phyloP scores from a whole-genome alignment of 2,113 vertebrate species.

The Periophthalmus modestus region DNA sequence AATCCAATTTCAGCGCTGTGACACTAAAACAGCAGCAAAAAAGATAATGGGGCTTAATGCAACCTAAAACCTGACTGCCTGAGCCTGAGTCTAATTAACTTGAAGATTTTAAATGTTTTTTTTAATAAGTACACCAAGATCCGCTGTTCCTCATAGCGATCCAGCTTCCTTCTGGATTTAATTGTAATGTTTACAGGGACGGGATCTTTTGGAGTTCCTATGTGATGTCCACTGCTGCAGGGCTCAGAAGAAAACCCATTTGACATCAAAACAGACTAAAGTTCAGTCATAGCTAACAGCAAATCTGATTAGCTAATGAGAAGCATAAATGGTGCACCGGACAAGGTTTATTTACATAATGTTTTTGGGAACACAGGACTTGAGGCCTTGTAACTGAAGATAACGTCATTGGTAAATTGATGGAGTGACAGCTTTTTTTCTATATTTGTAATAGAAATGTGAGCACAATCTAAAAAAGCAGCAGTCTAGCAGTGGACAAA shows the following conservation, averaged over 20 bases:
- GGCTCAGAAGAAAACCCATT: not conserved
- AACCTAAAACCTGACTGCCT: constrained; percentile 56
- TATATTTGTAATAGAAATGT: too few relatives aligned
- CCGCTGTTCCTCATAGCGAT: not conserved
- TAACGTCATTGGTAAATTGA: too few relatives aligned
- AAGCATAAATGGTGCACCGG: not conserved
- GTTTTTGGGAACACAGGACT: not conserved
- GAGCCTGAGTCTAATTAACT: constrained; percentile 55
- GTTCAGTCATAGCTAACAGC: not conserved
- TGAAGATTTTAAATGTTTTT: constrained; percentile 4
- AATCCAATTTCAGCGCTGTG: constrained; percentile 61
- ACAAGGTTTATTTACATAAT: not conserved
- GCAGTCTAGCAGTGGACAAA: too few relatives aligned
- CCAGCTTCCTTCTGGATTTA: not conserved
- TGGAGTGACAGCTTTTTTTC: too few relatives aligned
- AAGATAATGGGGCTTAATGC: constrained; percentile 54
- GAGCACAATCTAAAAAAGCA: too few relatives aligned
- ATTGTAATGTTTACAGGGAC: not conserved
- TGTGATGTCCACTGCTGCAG: not conserved
- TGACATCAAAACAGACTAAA: not conserved
- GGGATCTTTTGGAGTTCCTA: not conserved
- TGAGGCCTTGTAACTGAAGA: not conserved
- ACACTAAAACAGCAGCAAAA: constrained; percentile 60
- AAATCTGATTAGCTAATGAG: not conserved
- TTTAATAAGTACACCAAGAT: not conserved